phyloP scores from a whole-genome alignment of 2,113 vertebrate genomes.

The Erythrolamprus reginae region DNA sequence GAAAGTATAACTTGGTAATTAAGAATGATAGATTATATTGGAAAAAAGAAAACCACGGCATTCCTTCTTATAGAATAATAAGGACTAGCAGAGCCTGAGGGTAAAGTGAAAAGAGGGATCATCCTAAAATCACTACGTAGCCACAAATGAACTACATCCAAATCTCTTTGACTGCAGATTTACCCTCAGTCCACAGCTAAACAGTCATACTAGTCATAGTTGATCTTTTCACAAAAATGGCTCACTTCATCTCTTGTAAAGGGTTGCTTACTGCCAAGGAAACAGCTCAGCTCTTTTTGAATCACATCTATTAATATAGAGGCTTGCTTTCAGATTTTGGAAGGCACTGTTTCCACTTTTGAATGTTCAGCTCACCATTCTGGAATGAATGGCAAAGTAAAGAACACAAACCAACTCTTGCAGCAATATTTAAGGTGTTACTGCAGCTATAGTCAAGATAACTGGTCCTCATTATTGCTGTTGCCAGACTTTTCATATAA shows the following conservation, averaged over 20 bases:
- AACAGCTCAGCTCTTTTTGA: not conserved
- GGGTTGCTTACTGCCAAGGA: not conserved
- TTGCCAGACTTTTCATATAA: not conserved
- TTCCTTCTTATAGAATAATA: not conserved
- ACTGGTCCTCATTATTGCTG: too few species aligned
- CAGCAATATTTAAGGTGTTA: too few species aligned
- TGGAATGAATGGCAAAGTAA: too few species aligned
- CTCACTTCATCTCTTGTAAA: not conserved
- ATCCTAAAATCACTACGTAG: too few species aligned
- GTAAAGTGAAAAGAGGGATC: too few species aligned
- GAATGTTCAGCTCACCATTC: too few species aligned
- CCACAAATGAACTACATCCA: too few species aligned
- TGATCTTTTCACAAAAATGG: not conserved
- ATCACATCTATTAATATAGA: not conserved
- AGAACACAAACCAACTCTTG: too few species aligned
- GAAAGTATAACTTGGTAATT: slow-evolving; percentile 27
- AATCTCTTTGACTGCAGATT: too few species aligned
- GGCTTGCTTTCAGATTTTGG: not conserved
- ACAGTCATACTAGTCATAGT: not conserved
- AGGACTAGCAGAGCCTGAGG: not conserved
- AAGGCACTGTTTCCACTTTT: too few species aligned
- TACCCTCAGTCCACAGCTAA: not conserved
- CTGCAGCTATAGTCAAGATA: too few species aligned
- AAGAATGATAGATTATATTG: slow-evolving; percentile 30
- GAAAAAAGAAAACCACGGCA: not conserved